Evolutionary conservation across 2,113 vertebrate species (phyloP).

Genomic region (Platichthys flesus): DNA sequence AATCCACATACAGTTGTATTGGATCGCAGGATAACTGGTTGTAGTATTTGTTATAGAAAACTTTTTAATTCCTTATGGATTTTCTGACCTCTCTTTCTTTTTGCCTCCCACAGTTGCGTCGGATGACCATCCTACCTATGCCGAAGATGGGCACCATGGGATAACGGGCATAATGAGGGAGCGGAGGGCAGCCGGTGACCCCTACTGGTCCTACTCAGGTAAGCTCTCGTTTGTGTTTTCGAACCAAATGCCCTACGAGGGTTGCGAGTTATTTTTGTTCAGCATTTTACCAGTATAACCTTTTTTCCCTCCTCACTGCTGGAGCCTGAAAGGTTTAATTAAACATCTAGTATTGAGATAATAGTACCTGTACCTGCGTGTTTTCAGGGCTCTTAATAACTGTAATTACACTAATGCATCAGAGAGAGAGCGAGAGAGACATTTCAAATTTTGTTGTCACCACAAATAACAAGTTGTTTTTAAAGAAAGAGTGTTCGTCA

Average conservation of each 20-base stretch:
- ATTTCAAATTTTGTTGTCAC: no score
- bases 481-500: no score
- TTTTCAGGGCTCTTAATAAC: no score
- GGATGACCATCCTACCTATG: slow-evolving; percentile 85
- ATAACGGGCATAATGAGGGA: slow-evolving; percentile 86
- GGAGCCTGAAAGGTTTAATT: slow-evolving; percentile 13
- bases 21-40: neutral
- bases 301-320: neutral
- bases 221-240: slow-evolving; percentile 64
- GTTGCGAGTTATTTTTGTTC: slow-evolving; percentile 14
- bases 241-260: no score
- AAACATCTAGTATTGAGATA: slow-evolving; percentile 4
- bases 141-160: slow-evolving; percentile 83
- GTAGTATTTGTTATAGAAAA: slow-evolving; percentile 6
- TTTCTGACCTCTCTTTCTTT: slow-evolving; percentile 55
- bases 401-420: slow-evolving; percentile 30
- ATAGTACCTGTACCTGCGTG: no score
- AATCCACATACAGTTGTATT: neutral
- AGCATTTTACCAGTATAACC: slow-evolving; percentile 16
- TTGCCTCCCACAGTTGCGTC: slow-evolving; percentile 82
- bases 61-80: neutral
- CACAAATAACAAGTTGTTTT: no score
- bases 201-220: slow-evolving; percentile 99
- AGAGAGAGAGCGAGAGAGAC: slow-evolving; percentile 15
- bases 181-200: slow-evolving; percentile 89